Evolutionary conservation across 2,113 vertebrate species (phyloP).

Genomic region (Felis chaus): DNA sequence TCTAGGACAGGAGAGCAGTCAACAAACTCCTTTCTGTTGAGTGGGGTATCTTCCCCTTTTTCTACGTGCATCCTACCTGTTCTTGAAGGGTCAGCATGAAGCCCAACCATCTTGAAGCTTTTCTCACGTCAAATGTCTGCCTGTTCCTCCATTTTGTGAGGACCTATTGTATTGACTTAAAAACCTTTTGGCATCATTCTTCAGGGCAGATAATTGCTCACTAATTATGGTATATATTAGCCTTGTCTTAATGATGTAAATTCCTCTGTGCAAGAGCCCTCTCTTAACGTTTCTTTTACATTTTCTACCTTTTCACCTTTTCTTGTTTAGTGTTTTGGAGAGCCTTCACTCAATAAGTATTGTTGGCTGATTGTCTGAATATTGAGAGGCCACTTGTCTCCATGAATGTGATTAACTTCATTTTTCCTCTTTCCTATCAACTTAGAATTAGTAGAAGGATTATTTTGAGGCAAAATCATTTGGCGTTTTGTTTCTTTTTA

Average conservation of each 20-base stretch:
- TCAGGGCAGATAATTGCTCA: neutral
- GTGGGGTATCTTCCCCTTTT: neutral
- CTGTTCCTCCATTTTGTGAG: neutral
- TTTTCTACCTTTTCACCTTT: neutral
- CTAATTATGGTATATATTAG: neutral
- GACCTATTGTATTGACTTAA: neutral
- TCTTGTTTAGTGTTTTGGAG: neutral
- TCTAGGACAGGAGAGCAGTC: neutral
- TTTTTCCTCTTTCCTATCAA: neutral
- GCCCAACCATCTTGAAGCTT: neutral
- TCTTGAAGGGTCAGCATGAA: neutral
- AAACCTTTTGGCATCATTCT: neutral
- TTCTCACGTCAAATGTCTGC: neutral
- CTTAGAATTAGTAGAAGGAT: conserved; percentile 52
- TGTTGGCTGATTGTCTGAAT: neutral
- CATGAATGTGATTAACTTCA: neutral
- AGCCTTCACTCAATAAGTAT: neutral
- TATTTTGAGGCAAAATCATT: neutral
- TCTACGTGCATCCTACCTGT: neutral
- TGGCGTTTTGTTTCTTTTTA: conserved; percentile 28
- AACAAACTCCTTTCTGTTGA: neutral
- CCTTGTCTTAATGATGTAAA: neutral
- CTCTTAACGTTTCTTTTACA: neutral
- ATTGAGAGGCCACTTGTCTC: neutral
- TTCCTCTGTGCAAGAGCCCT: neutral